phyloP scores from a whole-genome alignment of 1,140 invertebrate species.

The Drosophila santomea region DNA sequence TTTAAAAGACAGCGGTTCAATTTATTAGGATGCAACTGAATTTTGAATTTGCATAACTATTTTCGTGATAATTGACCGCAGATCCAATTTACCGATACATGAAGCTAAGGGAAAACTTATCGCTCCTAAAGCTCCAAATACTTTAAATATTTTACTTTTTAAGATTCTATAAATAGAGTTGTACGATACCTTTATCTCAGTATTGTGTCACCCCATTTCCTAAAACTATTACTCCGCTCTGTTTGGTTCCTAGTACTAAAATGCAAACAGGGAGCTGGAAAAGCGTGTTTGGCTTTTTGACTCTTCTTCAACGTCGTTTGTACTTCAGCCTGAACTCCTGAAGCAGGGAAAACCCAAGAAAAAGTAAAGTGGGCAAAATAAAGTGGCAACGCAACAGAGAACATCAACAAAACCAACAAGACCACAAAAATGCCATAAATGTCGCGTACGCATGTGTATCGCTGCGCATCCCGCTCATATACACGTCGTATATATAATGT shows the following conservation, averaged over 20 bases:
- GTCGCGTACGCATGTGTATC: slow-evolving; percentile 49
- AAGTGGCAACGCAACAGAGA: slow-evolving; percentile 41
- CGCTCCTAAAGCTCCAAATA: slow-evolving; percentile 30
- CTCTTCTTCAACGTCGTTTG: slow-evolving; percentile 27
- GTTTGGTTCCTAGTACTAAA: slow-evolving; percentile 17
- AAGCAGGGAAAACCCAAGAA: slow-evolving; percentile 40
- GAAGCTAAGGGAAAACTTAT: slow-evolving; percentile 17
- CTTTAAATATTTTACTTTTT: slow-evolving; percentile 1
- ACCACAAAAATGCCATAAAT: slow-evolving; percentile 77
- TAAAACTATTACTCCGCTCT: slow-evolving; percentile 23
- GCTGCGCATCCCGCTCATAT: slow-evolving; percentile 38
- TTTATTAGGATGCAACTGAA: too few relatives aligned
- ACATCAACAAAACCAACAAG: slow-evolving; percentile 24
- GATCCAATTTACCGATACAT: neutral
- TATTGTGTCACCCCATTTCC: neutral
- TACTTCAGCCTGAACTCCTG: slow-evolving; percentile 12
- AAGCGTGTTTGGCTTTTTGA: slow-evolving; percentile 46
- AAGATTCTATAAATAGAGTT: slow-evolving; percentile 35
- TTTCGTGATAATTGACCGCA: slow-evolving; percentile 9
- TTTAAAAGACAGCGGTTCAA: too few relatives aligned
- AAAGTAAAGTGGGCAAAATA: slow-evolving; percentile 63
- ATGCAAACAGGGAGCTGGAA: neutral
- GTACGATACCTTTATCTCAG: neutral
- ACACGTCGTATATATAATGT: slow-evolving; percentile 8
- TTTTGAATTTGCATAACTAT: too few relatives aligned